Percentiles rank a stretch among this genome's conserved stretches.
phyloP scores from a whole-genome alignment of 2,888 invertebrate genomes.

The Agelastica alni region DNA sequence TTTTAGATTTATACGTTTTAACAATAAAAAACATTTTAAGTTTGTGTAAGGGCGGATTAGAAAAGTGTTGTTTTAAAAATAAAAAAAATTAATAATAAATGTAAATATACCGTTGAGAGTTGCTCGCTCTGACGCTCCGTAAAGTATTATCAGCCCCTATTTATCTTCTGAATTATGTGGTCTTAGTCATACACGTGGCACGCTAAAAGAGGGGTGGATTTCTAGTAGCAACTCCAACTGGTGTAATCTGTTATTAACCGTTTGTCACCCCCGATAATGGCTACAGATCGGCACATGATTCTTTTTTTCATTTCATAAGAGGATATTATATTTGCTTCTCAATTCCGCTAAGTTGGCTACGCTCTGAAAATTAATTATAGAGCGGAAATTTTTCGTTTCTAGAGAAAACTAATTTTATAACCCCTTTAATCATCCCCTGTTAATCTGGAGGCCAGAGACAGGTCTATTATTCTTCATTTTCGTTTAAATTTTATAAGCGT shows the following conservation, averaged over 20 bases:
- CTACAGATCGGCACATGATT: constrained; percentile 27
- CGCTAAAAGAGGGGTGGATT: constrained; percentile 28
- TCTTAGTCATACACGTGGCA: constrained; percentile 54
- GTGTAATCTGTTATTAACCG: constrained; percentile 32
- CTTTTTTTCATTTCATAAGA: constrained; percentile 30
- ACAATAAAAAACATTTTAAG: too few species aligned
- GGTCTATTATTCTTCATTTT: constrained; percentile 7
- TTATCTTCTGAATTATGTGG: constrained; percentile 53
- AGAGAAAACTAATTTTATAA: constrained; percentile 15
- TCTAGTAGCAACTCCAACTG: constrained; percentile 19
- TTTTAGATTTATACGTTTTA: too few species aligned
- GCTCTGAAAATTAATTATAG: constrained; percentile 14
- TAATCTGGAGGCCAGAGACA: neutral
- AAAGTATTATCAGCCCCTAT: constrained; percentile 49
- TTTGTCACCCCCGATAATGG: constrained; percentile 32
- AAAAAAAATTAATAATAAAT: too few species aligned
- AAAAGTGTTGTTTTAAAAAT: too few species aligned
- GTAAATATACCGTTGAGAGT: constrained; percentile 1
- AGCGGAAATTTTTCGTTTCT: constrained; percentile 15
- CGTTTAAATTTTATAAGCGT: neutral
- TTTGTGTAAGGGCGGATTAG: too few species aligned
- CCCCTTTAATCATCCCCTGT: constrained; percentile 10
- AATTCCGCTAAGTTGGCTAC: constrained; percentile 18
- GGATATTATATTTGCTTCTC: constrained; percentile 27
- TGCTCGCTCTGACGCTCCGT: constrained; percentile 14